phyloP scores from a whole-genome alignment of 1,140 invertebrate genomes.

The Gonatopus flavifemur region DNA sequence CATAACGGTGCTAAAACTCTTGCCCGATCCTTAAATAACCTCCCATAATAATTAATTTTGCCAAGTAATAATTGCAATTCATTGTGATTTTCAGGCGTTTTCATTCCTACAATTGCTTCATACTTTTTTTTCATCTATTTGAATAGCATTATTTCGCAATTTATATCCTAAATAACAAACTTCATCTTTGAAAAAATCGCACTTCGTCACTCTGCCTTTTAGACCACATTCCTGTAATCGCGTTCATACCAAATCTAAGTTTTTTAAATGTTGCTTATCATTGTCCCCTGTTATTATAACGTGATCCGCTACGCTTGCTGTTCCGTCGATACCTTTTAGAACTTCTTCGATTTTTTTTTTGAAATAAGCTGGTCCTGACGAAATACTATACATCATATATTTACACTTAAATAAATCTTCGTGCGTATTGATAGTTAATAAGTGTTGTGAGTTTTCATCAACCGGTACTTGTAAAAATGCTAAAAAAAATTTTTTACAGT shows the following conservation, averaged over 20 bases:
- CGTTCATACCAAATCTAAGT: conserved; percentile 1
- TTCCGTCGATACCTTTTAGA: no score
- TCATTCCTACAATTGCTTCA: conserved; percentile 13
- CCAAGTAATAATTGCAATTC: conserved; percentile 14
- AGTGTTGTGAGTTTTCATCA: not conserved
- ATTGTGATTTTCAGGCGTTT: conserved; percentile 10
- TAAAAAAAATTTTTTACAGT: no score
- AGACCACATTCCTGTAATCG: conserved; percentile 2
- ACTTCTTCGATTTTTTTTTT: conserved; percentile 1
- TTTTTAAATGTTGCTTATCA: conserved; percentile 2
- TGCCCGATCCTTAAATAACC: conserved; percentile 14
- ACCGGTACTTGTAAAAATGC: not conserved
- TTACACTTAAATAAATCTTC: not conserved
- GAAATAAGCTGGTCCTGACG: conserved; percentile 1
- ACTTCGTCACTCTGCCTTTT: not conserved
- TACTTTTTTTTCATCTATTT: conserved; percentile 11
- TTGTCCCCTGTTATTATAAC: not conserved
- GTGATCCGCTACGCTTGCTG: not conserved
- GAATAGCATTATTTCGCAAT: conserved; percentile 6
- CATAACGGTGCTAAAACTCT: conserved; percentile 11
- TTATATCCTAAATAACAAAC: conserved; percentile 9
- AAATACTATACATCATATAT: not conserved
- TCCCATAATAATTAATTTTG: conserved; percentile 16
- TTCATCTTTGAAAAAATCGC: conserved; percentile 7
- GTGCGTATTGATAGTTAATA: not conserved